These are phyloP conservation scores for Saguinus midas DNA, from an alignment of 2,113 vertebrate genomes.

Conservation along the genomic window DNA sequence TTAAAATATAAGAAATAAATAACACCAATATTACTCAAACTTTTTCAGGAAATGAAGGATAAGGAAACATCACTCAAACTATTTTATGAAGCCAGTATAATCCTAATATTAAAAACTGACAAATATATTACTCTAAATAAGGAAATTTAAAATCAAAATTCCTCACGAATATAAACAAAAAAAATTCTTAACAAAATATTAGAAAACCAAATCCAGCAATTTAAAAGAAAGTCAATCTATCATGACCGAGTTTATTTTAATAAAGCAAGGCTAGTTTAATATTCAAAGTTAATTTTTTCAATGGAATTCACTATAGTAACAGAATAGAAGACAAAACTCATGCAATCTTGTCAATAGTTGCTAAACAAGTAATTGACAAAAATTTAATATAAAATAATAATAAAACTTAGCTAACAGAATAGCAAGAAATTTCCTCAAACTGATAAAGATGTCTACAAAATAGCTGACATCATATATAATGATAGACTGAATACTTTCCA, in stretches of 20 bases:
- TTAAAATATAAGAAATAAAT: not conserved
- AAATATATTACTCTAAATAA: not conserved
- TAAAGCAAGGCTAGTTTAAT: not conserved
- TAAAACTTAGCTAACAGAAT: not conserved
- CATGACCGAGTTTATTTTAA: not conserved
- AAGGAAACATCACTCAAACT: not conserved
- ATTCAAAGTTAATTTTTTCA: not conserved
- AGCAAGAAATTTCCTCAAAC: not conserved
- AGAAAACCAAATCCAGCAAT: not conserved
- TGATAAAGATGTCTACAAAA: not conserved
- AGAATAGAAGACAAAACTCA: not conserved
- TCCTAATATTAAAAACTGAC: not conserved
- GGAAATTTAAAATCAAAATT: not conserved
- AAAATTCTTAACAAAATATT: not conserved
- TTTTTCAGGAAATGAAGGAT: not conserved
- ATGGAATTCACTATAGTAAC: not conserved
- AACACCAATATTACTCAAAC: not conserved
- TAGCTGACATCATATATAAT: not conserved
- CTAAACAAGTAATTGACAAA: not conserved
- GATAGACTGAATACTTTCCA: not conserved
- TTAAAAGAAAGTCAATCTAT: too few species aligned
- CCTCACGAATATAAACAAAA: not conserved
- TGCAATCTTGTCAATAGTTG: not conserved
- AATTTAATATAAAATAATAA: not conserved
- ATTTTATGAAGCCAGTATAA: not conserved